Conservation (phyloP, 2,797 vertebrate genomes). For the Acanthis flammea region DNA sequence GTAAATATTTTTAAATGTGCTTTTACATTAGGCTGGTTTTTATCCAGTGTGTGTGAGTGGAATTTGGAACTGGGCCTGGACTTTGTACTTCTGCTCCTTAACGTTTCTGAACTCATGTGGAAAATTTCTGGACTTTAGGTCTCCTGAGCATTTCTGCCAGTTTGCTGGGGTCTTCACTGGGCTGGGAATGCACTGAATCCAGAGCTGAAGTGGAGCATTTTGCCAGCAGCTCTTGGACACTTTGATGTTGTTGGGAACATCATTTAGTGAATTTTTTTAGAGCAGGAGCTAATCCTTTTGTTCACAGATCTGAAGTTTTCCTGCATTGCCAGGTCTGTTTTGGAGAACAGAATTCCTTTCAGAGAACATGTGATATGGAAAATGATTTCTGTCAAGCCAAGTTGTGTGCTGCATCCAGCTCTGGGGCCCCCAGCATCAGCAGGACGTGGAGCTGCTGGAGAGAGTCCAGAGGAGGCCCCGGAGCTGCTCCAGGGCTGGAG, state of each 20-base stretch:
- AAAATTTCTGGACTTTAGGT: neutral
- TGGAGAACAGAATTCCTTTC: neutral
- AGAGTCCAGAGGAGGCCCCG: rapidly evolving
- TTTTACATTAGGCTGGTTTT: neutral
- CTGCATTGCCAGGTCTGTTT: neutral
- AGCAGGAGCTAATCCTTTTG: neutral
- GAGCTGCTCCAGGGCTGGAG: neutral
- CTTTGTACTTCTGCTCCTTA: neutral
- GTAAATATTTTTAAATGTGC: neutral
- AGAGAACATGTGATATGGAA: neutral
- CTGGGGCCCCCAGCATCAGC: neutral
- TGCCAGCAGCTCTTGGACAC: neutral
- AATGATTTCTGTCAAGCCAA: neutral
- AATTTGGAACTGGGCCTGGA: neutral
- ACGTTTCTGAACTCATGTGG: rapidly evolving
- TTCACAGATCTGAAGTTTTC: neutral
- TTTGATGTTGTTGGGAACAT: neutral
- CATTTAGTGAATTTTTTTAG: neutral
- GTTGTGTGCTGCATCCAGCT: neutral
- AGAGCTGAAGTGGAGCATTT: neutral
- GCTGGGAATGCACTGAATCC: neutral
- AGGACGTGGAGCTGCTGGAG: neutral
- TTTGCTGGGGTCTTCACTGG: neutral
- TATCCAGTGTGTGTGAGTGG: neutral
- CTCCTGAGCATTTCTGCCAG: neutral